Percentiles rank a stretch among this genome's conserved stretches.
Conservation (phyloP, 1,140 invertebrate genomes). For the Trichonephila clavipes region DNA sequence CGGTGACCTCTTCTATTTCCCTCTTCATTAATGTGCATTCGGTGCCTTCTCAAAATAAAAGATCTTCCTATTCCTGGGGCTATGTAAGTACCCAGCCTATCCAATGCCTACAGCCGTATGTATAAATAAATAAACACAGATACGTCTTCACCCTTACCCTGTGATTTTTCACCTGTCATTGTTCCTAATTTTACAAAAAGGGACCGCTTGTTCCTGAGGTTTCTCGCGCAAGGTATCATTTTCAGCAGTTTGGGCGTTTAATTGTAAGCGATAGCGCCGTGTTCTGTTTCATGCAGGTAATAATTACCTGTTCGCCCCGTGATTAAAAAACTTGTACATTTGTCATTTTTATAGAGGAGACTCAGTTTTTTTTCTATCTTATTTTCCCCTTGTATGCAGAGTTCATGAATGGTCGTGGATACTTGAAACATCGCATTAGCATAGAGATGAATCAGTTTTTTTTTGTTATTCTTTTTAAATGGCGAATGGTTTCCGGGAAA, state of each 20-base stretch:
- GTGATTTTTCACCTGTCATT: slow-evolving; percentile 67
- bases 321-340: slow-evolving; percentile 45
- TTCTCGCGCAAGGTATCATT: slow-evolving; percentile 66
- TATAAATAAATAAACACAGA: slow-evolving; percentile 51
- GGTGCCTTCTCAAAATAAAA: not conserved
- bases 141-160: slow-evolving; percentile 28
- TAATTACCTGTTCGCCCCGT: slow-evolving; percentile 24
- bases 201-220: not conserved
- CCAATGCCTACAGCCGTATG: not conserved
- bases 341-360: slow-evolving; percentile 28
- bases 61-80: not conserved
- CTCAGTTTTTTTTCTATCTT: no score
- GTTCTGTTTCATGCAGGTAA: slow-evolving; percentile 8
- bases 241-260: slow-evolving; percentile 51
- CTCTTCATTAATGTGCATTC: not conserved
- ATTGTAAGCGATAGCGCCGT: slow-evolving; percentile 57
- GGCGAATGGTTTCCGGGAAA: not conserved
- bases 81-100: not conserved
- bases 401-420: not conserved
- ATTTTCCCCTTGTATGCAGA: not conserved
- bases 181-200: not conserved
- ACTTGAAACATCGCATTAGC: not conserved
- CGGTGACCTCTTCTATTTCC: not conserved
- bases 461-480: not conserved
- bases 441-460: not conserved